Evolutionary conservation across 2,888 invertebrate genomes (phyloP).

Genomic region (Andrena fulva): DNA sequence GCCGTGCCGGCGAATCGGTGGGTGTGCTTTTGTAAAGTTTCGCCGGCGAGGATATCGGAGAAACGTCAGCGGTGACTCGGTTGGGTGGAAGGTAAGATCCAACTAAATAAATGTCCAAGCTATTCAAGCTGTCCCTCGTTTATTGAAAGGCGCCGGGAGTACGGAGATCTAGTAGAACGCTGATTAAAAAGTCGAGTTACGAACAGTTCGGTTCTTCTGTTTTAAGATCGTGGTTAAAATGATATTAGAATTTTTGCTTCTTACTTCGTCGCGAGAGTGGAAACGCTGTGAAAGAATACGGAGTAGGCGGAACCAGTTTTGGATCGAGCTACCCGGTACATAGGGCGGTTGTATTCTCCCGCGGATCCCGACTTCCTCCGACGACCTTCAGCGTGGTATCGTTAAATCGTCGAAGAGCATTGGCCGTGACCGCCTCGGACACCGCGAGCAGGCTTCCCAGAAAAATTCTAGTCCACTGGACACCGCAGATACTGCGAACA

Average conservation of each 20-base stretch:
- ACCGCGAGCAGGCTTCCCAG: neutral
- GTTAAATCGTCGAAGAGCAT: conserved; percentile 65
- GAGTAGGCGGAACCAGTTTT: conserved; percentile 47
- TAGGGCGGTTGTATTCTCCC: conserved; percentile 69
- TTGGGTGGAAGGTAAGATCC: conserved; percentile 33
- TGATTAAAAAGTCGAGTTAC: too few relatives aligned
- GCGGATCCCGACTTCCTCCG: conserved; percentile 68
- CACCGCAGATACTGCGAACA: neutral
- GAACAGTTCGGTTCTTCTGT: too few relatives aligned
- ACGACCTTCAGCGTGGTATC: conserved; percentile 70
- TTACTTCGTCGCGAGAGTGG: neutral
- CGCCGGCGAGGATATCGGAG: conserved; percentile 38
- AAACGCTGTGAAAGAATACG: conserved; percentile 17
- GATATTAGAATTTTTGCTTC: neutral
- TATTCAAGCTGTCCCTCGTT: neutral
- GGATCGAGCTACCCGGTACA: conserved; percentile 68
- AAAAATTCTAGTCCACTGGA: neutral
- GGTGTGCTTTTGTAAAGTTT: conserved; percentile 31
- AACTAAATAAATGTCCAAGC: too few relatives aligned
- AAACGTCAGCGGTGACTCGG: conserved; percentile 8
- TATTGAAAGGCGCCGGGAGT: neutral
- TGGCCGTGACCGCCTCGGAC: conserved; percentile 41
- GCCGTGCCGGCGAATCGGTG: conserved; percentile 41
- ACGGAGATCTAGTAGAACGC: neutral
- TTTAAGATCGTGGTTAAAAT: too few relatives aligned